phyloP scores from a whole-genome alignment of 2,888 invertebrate species.

The Pecten maximus region DNA sequence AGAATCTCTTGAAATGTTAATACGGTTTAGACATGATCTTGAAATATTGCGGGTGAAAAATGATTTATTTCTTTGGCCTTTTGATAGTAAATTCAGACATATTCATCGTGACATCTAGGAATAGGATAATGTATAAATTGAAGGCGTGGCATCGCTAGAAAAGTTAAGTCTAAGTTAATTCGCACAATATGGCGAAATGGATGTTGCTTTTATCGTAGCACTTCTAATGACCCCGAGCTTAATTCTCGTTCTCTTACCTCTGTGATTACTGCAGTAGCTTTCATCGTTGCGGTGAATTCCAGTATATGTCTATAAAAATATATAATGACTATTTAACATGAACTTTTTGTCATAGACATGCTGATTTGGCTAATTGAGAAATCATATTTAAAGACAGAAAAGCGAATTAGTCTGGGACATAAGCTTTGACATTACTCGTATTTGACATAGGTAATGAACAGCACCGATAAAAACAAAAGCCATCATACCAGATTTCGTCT shows the following conservation, averaged over 20 bases:
- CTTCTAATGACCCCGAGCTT: neutral
- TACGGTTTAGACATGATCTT: constrained; percentile 25
- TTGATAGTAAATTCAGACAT: neutral
- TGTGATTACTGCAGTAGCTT: neutral
- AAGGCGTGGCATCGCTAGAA: neutral
- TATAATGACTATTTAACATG: neutral
- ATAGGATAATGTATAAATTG: neutral
- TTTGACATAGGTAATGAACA: neutral
- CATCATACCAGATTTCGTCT: neutral
- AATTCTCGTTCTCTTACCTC: neutral
- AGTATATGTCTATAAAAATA: neutral
- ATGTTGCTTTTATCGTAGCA: neutral
- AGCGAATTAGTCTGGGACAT: neutral
- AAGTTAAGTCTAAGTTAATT: neutral
- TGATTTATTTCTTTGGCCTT: constrained; percentile 13
- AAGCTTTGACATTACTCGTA: neutral
- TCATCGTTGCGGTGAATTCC: neutral
- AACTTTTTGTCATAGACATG: neutral
- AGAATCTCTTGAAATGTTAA: constrained; percentile 33
- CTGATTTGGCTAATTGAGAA: neutral
- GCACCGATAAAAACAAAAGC: neutral
- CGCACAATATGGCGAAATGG: neutral
- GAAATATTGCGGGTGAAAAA: constrained; percentile 33
- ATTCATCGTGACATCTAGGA: neutral
- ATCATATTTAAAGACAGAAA: neutral